A percentile compares a stretch with the other conserved stretches of the same genome.
Conservation (phyloP, 1,140 invertebrate genomes). For the Cataglyphis hispanica region DNA sequence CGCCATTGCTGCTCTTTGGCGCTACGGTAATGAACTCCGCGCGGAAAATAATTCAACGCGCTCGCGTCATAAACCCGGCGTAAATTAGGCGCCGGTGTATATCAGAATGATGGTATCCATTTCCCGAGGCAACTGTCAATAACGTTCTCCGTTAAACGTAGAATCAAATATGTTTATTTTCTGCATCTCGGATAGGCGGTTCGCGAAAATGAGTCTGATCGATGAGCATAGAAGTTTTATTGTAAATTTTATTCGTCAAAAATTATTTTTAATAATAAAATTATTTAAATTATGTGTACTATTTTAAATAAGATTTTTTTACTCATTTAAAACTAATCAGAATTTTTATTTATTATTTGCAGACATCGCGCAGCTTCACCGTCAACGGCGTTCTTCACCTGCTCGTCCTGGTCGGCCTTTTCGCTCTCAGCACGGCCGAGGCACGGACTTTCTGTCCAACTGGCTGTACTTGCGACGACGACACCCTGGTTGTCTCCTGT, state of each 20-base stretch:
- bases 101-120: constrained; percentile 43
- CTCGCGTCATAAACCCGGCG: constrained; percentile 53
- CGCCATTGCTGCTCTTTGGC: constrained; percentile 22
- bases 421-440: constrained; percentile 81
- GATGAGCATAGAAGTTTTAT: neutral
- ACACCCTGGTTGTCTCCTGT: constrained; percentile 94
- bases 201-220: neutral
- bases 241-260: neutral
- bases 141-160: neutral
- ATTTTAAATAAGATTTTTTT: neutral
- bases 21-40: constrained; percentile 8
- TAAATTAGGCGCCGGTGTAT: constrained; percentile 44
- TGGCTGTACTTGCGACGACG: constrained; percentile 95
- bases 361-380: constrained; percentile 49
- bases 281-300: neutral
- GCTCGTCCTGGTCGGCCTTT: constrained; percentile 78
- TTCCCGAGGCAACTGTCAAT: constrained; percentile 28
- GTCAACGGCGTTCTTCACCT: constrained; percentile 64
- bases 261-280: neutral
- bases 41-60: constrained; percentile 56
- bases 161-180: neutral
- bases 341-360: constrained; percentile 53
- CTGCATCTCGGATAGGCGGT: neutral
- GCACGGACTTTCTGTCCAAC: constrained; percentile 89
- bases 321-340: neutral